Evolutionary conservation across 1,140 invertebrate species (phyloP), one percentile per base, ranked within the genome.

Genomic region (Penaeus indicus): DNA sequence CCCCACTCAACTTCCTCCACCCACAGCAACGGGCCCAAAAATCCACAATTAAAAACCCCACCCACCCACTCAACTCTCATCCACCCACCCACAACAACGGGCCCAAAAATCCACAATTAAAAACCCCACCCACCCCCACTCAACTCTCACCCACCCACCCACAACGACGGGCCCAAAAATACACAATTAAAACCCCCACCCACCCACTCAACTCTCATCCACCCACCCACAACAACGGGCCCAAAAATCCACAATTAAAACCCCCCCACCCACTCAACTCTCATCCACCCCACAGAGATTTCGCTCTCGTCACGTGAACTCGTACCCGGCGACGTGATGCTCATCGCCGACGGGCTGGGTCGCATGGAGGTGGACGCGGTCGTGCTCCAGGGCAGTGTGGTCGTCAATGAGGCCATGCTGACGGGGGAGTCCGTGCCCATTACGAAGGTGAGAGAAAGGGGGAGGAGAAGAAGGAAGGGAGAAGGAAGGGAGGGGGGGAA

Each of bases 371-470:
- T 92, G 83, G 93, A 93, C 85, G 91, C 91, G 63, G 91, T 92
- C 27, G 86, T 93, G 3, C 78, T 93, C 0, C 89, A 91, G 22
- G 93, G 93, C 1, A 89, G 90, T 32, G 91, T 91, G 69, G 92
- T 93, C 42, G 91, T 93, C 19, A 92, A 93, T 82, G 93, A 93
- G 90, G 91, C 91, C 54, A 91, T 92, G 90, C 91, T 93, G 11
- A 93, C 93, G 19, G 92, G 92, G 42, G 92, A 93, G 85, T 92
- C 91, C 85, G 85, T 92, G 7, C 92, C 92, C 5, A 91, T 93
- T 38, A 92, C 92, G 16, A 93, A 93, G 86, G 92, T 92, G 85
- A 69, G 83, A 54, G 54, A 54, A 8, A 2, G 16, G 8, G 54
- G 54, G 54, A 13, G 54, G 16, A 11, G 54, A 16, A 11, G 54